phyloP scores from a whole-genome alignment of 2,888 invertebrate genomes.

The Caenorhabditis doughertyi region DNA sequence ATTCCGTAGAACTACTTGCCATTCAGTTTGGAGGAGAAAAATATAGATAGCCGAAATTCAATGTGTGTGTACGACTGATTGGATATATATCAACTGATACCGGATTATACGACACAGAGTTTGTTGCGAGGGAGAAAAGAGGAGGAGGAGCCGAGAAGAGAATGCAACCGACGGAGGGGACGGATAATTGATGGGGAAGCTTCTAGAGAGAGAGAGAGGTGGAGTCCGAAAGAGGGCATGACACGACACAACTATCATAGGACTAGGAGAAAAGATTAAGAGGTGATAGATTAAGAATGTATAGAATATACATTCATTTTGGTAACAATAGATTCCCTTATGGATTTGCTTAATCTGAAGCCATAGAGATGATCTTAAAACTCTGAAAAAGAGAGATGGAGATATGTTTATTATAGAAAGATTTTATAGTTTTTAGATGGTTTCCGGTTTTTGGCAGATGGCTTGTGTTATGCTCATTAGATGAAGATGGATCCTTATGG shows the following conservation, averaged over 20 bases:
- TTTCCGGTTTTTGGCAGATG: neutral
- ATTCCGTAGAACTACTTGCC: slow-evolving; percentile 1
- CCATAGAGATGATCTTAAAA: slow-evolving; percentile 11
- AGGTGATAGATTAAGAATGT: slow-evolving; percentile 1
- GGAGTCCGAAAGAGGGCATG: slow-evolving; percentile 23
- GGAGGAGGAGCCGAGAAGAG: slow-evolving; percentile 27
- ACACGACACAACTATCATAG: slow-evolving; percentile 14
- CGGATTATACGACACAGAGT: slow-evolving; percentile 16
- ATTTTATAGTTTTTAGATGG: neutral
- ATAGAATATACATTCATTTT: neutral
- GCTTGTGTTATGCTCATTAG: too few relatives aligned
- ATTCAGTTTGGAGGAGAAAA: slow-evolving; percentile 12
- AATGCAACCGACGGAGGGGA: neutral
- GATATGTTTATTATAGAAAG: neutral
- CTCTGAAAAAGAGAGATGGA: neutral
- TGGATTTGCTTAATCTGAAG: slow-evolving; percentile 10
- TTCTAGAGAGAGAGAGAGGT: slow-evolving; percentile 19
- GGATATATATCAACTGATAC: slow-evolving; percentile 22
- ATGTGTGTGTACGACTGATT: slow-evolving; percentile 20
- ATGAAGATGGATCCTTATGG: too few relatives aligned
- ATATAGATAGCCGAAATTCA: neutral
- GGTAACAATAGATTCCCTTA: slow-evolving; percentile 3
- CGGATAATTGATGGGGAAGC: slow-evolving; percentile 47
- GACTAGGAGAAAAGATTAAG: neutral
- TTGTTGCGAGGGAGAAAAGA: neutral